Percentiles rank a stretch among this genome's conserved stretches.
Evolutionary conservation across 2,888 invertebrate species (phyloP).

Genomic region (Bombylius major): DNA sequence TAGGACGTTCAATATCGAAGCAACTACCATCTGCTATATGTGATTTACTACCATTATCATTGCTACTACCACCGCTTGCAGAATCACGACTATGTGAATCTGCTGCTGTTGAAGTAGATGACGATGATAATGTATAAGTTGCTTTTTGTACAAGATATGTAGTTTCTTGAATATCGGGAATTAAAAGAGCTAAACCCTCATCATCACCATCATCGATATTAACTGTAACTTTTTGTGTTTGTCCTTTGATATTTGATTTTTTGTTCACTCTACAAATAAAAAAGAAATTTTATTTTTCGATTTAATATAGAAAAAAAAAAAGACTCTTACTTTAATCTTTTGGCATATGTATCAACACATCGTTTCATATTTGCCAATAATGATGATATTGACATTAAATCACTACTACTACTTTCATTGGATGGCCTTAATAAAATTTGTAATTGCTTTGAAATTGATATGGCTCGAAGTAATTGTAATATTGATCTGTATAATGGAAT

Average conservation of each 20-base stretch:
- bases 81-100: constrained; percentile 19
- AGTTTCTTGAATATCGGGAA: constrained; percentile 74
- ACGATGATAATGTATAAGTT: constrained; percentile 10
- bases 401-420: constrained; percentile 35
- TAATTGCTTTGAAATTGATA: constrained; percentile 49
- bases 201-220: constrained; percentile 64
- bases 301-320: not conserved
- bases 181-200: constrained; percentile 75
- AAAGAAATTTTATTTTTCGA: not conserved
- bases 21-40: constrained; percentile 15
- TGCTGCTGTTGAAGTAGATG: constrained; percentile 15
- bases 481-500: constrained; percentile 84
- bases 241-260: constrained; percentile 41
- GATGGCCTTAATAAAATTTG: constrained; percentile 50
- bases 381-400: constrained; percentile 53
- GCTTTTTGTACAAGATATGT: constrained; percentile 32
- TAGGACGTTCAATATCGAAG: constrained; percentile 33
- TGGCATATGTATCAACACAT: constrained; percentile 85
- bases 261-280: constrained; percentile 45
- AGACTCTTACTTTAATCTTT: constrained; percentile 55
- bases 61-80: not conserved
- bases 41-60: constrained; percentile 21
- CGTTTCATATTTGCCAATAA: constrained; percentile 76
- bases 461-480: constrained; percentile 65
- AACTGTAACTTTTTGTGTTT: constrained; percentile 34